Conservation (phyloP, 2,888 invertebrate genomes). For the Phortica okadai region DNA sequence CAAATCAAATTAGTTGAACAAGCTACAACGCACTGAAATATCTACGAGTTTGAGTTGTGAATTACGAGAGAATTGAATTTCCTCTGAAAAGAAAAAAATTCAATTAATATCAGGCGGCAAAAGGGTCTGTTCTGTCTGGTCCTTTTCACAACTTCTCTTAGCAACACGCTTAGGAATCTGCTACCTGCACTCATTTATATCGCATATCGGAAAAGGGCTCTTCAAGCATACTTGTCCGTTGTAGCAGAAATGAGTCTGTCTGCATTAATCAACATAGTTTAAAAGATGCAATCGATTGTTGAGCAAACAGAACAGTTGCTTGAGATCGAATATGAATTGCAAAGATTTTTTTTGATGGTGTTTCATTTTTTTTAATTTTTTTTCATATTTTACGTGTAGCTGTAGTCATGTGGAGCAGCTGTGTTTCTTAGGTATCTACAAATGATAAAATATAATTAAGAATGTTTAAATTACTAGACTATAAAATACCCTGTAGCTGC, state of each 20-base stretch:
- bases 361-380: not conserved
- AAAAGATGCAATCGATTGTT: not conserved
- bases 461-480: too few relatives aligned
- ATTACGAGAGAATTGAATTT: not conserved
- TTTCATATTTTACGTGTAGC: too few relatives aligned
- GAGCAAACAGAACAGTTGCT: not conserved
- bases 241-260: not conserved
- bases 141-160: not conserved
- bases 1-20: conserved; percentile 21
- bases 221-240: not conserved
- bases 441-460: too few relatives aligned
- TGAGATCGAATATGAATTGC: not conserved
- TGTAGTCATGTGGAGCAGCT: too few relatives aligned
- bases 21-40: not conserved
- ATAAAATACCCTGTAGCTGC: too few relatives aligned
- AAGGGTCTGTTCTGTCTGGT: not conserved
- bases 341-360: not conserved
- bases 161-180: not conserved
- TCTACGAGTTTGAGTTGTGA: not conserved
- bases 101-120: conserved; percentile 28
- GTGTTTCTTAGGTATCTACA: too few relatives aligned
- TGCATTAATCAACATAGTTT: not conserved
- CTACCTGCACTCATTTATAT: conserved; percentile 30
- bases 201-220: not conserved
- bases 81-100: not conserved